These are phyloP conservation scores for Oenanthe melanoleuca DNA, from an alignment of 2,113 vertebrate species.

Conservation along the genomic window DNA sequence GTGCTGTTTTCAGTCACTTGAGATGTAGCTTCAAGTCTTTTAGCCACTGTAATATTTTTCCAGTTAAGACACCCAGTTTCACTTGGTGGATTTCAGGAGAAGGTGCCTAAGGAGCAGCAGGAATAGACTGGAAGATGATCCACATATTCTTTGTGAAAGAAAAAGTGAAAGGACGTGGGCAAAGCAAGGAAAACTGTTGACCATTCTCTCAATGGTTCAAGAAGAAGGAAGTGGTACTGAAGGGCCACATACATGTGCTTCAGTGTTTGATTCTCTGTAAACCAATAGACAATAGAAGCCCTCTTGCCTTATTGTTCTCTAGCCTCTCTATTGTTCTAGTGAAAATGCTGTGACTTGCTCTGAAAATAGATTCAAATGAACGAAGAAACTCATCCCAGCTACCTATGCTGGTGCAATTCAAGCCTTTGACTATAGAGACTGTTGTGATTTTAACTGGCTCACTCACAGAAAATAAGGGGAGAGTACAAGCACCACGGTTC, in stretches of 20 bases:
- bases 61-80: neutral
- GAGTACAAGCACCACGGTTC: neutral
- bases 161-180: neutral
- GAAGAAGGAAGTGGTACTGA: neutral
- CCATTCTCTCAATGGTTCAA: neutral
- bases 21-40: neutral
- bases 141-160: neutral
- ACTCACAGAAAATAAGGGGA: neutral
- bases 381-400: neutral
- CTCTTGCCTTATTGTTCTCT: neutral
- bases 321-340: neutral
- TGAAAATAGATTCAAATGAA: neutral
- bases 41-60: neutral
- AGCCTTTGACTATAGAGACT: neutral
- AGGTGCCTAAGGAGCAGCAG: neutral
- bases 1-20: neutral
- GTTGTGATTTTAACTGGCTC: neutral
- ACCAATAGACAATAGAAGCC: neutral
- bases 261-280: neutral
- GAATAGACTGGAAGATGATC: neutral
- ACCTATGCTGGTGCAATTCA: neutral
- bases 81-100: neutral
- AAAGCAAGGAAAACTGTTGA: neutral
- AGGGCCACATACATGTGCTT: fast-evolving
- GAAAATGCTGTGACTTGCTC: neutral